A percentile compares a stretch with the other conserved stretches of the same genome.
Evolutionary conservation across 1,140 invertebrate species (phyloP).

Genomic region (Lordiphosa clarofinis): DNA sequence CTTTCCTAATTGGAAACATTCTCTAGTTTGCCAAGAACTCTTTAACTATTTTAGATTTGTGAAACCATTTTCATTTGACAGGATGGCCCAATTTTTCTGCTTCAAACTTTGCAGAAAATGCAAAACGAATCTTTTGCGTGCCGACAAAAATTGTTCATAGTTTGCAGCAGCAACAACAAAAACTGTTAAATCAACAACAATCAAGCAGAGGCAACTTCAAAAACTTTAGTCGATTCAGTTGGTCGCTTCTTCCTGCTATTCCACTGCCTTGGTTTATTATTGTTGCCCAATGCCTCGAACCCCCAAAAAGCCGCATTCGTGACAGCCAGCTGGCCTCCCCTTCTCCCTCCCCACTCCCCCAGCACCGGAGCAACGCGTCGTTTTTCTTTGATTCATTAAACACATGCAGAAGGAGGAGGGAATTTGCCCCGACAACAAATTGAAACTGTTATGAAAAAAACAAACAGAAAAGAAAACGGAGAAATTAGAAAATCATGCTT

Average conservation of each 20-base stretch:
- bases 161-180: conserved; percentile 29
- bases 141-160: conserved; percentile 71
- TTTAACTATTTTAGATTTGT: background rate
- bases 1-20: no score
- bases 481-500: conserved; percentile 65
- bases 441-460: conserved; percentile 33
- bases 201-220: conserved; percentile 47
- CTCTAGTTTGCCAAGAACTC: conserved; percentile 10
- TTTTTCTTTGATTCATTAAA: conserved; percentile 62
- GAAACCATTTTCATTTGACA: conserved; percentile 11
- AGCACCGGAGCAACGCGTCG: conserved; percentile 2
- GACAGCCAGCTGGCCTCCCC: conserved; percentile 53
- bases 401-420: conserved; percentile 18
- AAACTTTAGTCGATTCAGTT: conserved; percentile 62
- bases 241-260: conserved; percentile 67
- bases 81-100: conserved; percentile 5
- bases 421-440: conserved; percentile 28
- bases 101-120: conserved; percentile 51
- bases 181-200: conserved; percentile 50
- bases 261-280: conserved; percentile 31
- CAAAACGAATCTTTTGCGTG: conserved; percentile 73
- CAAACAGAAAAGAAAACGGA: conserved; percentile 1
- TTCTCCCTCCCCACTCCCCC: background rate
- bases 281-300: conserved; percentile 43
- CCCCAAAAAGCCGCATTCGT: conserved; percentile 52